Percentiles rank a stretch among this genome's conserved stretches.
Evolutionary conservation across 1,140 invertebrate genomes (phyloP).

Genomic region (Branchinecta lynchi): DNA sequence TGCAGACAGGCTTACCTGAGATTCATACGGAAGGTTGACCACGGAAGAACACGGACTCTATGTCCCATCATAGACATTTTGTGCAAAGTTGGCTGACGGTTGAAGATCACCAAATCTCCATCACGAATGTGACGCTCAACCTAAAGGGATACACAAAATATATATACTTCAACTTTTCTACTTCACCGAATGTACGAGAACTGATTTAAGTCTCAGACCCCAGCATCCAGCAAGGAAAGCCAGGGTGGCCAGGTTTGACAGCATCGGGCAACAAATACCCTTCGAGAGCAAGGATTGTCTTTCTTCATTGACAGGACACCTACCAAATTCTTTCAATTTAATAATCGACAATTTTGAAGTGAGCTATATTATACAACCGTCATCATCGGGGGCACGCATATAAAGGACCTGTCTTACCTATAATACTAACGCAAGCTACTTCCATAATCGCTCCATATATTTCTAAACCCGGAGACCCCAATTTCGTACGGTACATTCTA

Average conservation of each 20-base stretch:
- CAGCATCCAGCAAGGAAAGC: neutral
- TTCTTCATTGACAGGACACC: neutral
- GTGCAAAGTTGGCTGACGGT: slow-evolving; percentile 96
- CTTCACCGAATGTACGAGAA: neutral
- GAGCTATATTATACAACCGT: too few species aligned
- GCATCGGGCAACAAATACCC: neutral
- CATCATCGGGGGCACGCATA: too few species aligned
- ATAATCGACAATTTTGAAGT: too few species aligned
- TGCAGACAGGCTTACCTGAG: slow-evolving; percentile 36
- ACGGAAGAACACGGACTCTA: slow-evolving; percentile 88
- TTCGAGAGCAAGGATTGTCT: slow-evolving; percentile 8
- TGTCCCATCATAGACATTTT: slow-evolving; percentile 99
- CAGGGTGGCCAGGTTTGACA: neutral
- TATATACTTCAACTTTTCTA: slow-evolving; percentile 1
- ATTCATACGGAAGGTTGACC: slow-evolving; percentile 96
- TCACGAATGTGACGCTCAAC: slow-evolving; percentile 95
- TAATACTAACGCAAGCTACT: too few species aligned
- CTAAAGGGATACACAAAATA: slow-evolving; percentile 26
- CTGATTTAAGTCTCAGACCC: neutral
- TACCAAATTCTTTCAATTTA: too few species aligned
- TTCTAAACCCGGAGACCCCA: too few species aligned
- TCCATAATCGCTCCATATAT: too few species aligned
- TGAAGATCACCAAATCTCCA: slow-evolving; percentile 98
- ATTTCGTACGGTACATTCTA: too few species aligned
- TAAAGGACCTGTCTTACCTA: too few species aligned